phyloP scores from a whole-genome alignment of 2,888 invertebrate species.

The Pristionchus japonicus region DNA sequence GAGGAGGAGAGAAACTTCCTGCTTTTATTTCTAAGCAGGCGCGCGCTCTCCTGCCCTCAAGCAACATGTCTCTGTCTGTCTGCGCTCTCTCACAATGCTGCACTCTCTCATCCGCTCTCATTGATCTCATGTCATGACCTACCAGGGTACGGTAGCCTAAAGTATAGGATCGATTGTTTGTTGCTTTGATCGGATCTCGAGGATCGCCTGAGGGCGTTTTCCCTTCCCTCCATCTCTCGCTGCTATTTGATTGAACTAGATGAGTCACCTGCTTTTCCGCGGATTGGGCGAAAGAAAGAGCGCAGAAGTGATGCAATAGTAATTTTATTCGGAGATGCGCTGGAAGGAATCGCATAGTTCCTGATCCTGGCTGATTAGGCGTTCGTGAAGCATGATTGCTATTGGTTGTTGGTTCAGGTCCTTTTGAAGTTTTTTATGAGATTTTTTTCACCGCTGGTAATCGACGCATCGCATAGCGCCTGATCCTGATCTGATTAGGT shows the following conservation, averaged over 20 bases:
- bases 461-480: no score
- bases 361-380: no score
- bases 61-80: background rate
- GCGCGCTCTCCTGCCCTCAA: background rate
- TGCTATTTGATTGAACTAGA: slow-evolving; percentile 35
- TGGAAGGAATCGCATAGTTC: no score
- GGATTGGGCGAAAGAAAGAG: background rate
- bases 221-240: background rate
- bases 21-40: slow-evolving; percentile 15
- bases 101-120: background rate
- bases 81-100: background rate
- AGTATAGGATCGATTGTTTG: no score
- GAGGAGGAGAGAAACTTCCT: background rate
- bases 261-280: slow-evolving; percentile 33
- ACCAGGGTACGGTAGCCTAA: background rate
- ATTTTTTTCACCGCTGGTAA: no score
- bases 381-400: no score
- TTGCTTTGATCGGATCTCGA: background rate
- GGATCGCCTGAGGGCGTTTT: background rate
- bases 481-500: no score
- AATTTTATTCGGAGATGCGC: no score
- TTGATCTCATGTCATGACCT: background rate
- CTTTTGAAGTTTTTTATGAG: no score
- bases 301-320: slow-evolving; percentile 3
- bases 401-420: no score